A percentile compares a stretch with the other conserved stretches of the same genome.
These are phyloP conservation scores for Hypomecis punctinalis DNA, from an alignment of 2,888 invertebrate genomes.

Conservation along the genomic window DNA sequence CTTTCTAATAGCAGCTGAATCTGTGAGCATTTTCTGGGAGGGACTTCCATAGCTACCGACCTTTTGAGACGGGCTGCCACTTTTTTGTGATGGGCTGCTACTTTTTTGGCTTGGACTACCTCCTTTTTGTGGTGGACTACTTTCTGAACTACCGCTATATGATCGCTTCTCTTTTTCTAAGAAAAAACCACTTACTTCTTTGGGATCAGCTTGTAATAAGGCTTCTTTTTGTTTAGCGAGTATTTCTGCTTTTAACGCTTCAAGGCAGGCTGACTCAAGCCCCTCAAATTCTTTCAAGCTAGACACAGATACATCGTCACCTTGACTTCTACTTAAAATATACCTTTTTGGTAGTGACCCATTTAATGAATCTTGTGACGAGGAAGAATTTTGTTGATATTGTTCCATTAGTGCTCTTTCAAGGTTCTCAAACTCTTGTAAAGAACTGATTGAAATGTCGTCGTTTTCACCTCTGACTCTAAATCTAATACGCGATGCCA, in stretches of 20 bases:
- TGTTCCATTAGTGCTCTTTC: constrained; percentile 94
- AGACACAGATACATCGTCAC: constrained; percentile 93
- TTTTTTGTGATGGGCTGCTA: constrained; percentile 79
- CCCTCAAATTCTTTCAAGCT: constrained; percentile 97
- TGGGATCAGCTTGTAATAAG: constrained; percentile 86
- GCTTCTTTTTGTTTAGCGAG: constrained; percentile 95
- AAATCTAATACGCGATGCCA: constrained; percentile 92
- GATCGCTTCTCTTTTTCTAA: constrained; percentile 81
- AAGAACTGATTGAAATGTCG: constrained; percentile 95
- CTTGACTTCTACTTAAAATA: constrained; percentile 89
- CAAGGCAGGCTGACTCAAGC: constrained; percentile 94
- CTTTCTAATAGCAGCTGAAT: constrained; percentile 78
- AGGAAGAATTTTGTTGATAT: constrained; percentile 88
- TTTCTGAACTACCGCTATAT: constrained; percentile 86
- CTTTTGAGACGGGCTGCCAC: constrained; percentile 79
- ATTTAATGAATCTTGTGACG: constrained; percentile 94
- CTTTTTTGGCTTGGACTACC: constrained; percentile 77
- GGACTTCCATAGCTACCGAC: constrained; percentile 77
- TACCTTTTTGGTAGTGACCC: constrained; percentile 92
- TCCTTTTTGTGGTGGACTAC: constrained; percentile 83
- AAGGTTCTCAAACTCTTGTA: constrained; percentile 97
- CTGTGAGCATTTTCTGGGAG: constrained; percentile 76
- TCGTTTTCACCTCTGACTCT: constrained; percentile 95
- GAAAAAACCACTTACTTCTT: constrained; percentile 77
- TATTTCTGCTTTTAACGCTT: constrained; percentile 92